Conservation (phyloP, 2,797 vertebrate genomes). For the Anolis apletophallus region DNA sequence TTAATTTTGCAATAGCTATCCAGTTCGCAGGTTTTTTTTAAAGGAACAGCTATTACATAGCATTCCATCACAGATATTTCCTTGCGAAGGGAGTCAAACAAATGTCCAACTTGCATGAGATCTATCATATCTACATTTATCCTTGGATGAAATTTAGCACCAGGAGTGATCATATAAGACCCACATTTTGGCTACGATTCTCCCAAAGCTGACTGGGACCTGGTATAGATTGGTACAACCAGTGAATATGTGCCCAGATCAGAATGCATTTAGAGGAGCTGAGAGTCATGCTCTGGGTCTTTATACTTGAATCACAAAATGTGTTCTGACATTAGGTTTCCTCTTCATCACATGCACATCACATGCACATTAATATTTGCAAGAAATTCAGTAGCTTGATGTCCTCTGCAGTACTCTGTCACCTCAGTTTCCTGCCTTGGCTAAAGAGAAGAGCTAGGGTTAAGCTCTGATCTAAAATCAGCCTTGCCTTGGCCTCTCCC, state of each 20-base stretch:
- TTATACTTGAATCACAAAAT: too few relatives aligned
- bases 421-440: neutral
- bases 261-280: too few relatives aligned
- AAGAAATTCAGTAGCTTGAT: neutral
- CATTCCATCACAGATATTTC: neutral
- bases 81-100: neutral
- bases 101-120: neutral
- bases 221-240: neutral
- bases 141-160: neutral
- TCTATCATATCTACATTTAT: neutral
- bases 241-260: neutral
- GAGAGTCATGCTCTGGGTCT: too few relatives aligned
- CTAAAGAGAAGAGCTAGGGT: neutral
- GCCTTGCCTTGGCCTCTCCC: slow-evolving; percentile 15
- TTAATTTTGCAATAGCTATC: slow-evolving; percentile 13
- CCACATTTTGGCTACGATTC: neutral
- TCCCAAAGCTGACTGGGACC: neutral
- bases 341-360: too few relatives aligned
- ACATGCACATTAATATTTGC: neutral
- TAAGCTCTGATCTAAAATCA: neutral
- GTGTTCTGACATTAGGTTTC: neutral
- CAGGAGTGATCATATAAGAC: neutral
- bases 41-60: neutral
- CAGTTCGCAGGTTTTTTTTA: neutral
- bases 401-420: too few relatives aligned